Evolutionary conservation across 2,888 invertebrate genomes (phyloP).

Genomic region (Callinectes sapidus): DNA sequence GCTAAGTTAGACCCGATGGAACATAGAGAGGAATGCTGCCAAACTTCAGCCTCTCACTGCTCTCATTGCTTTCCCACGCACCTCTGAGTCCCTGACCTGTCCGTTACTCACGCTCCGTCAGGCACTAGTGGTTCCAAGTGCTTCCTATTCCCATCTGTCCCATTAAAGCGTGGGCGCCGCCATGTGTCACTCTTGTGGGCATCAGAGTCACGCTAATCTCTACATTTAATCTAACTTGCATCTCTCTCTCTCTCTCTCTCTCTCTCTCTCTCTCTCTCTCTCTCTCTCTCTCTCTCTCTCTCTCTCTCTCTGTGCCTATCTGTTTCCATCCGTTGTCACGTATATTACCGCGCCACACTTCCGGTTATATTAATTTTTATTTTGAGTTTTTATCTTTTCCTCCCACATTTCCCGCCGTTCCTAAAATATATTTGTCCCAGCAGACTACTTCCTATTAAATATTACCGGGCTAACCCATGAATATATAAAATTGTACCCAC

Average conservation of each 20-base stretch:
- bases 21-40: background rate
- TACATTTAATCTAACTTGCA: background rate
- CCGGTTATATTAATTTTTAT: background rate
- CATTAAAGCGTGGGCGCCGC: background rate
- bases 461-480: background rate
- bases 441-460: conserved; percentile 17
- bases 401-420: background rate
- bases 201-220: background rate
- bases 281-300: background rate
- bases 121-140: background rate
- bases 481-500: conserved; percentile 11
- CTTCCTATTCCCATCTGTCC: background rate
- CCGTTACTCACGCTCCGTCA: background rate
- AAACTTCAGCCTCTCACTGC: background rate
- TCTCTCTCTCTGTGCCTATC: background rate
- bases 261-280: background rate
- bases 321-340: background rate
- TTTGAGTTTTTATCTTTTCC: background rate
- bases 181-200: background rate
- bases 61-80: background rate
- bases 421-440: conserved; percentile 9
- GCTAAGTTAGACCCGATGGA: background rate
- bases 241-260: background rate
- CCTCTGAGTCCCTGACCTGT: background rate
- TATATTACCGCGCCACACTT: background rate